Evolutionary conservation across 2,797 vertebrate genomes (phyloP), one percentile per base, ranked within the genome.

Genomic region (Cottoperca gobio): DNA sequence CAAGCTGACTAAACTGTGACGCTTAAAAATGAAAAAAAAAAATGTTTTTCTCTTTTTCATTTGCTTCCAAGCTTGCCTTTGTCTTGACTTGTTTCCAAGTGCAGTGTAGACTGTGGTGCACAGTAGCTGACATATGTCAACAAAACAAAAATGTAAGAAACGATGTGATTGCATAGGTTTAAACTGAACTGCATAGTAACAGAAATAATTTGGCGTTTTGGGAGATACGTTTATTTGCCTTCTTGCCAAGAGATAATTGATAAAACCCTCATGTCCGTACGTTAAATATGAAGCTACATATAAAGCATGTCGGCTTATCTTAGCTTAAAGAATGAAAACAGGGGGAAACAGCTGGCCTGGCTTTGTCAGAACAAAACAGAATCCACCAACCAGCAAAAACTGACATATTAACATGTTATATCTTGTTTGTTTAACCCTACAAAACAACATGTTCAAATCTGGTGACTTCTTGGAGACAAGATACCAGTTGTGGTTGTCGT

Each of bases 21-120:
- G 17, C 19, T 28, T 17, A n/a, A 61, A 54, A 78, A 53, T 70
- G 26, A 24, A 40, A 58, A 14, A 59, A 59, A 21, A 57, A 45
- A 42, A 33, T 43, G n/a, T n/a, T n/a, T 46, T n/a, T n/a, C 52
- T 23, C 52, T 70, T 24, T 61, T 9, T 57, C 2, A 31, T 52
- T 58, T 53, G 59, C 33, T 42, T 74, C 24, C 12, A 69, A 54
- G 24, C 19, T 13, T 7, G 28, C 39, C 31, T 52, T 65, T 61
- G n/a, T 43, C 60, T 64, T 76, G 23, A 33, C 24, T 70, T 8
- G 24, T 48, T 12, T 63, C 49, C 42, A 42, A 33, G 13, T 59
- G 16, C 28, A 21, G 31, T 0, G 0, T 11, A 14, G 46, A 46
- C n/a, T 40, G 14, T n/a, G 60, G 42, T 23, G 33, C 19, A 53